Percentiles rank a stretch among this genome's conserved stretches.
Evolutionary conservation across 2,888 invertebrate genomes (phyloP).

Genomic region (Diogma glabrata): DNA sequence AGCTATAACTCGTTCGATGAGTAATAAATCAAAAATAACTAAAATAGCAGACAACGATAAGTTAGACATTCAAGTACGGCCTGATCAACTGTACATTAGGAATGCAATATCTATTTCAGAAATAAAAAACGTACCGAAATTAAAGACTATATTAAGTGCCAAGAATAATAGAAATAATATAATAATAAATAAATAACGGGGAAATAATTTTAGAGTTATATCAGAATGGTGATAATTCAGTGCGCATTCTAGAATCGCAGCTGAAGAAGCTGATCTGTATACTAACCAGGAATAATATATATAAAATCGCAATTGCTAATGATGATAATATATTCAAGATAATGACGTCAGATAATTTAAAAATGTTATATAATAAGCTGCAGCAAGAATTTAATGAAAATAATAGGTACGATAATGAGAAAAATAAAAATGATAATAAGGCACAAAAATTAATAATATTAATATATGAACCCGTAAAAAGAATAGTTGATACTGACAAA

Average conservation of each 20-base stretch:
- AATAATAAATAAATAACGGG: too few relatives aligned
- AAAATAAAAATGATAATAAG: background rate
- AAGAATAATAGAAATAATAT: too few relatives aligned
- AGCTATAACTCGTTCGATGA: background rate
- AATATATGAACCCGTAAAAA: background rate
- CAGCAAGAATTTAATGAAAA: too few relatives aligned
- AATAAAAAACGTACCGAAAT: background rate
- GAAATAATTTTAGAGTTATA: too few relatives aligned
- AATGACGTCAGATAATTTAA: background rate
- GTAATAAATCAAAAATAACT: background rate
- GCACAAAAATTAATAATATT: background rate
- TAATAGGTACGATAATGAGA: background rate
- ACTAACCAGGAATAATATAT: background rate
- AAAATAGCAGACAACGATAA: background rate
- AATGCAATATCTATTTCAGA: background rate
- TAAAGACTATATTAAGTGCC: too few relatives aligned
- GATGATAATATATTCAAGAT: background rate
- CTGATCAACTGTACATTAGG: background rate
- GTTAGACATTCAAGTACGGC: background rate
- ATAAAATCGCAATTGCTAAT: background rate
- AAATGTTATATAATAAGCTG: background rate
- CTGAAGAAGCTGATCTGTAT: background rate
- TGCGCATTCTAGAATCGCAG: background rate
- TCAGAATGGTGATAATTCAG: background rate
- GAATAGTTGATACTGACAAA: background rate